A percentile compares a stretch with the other conserved stretches of the same genome.
phyloP scores from a whole-genome alignment of 1,140 invertebrate species.

The Gonatopus flavifemur region DNA sequence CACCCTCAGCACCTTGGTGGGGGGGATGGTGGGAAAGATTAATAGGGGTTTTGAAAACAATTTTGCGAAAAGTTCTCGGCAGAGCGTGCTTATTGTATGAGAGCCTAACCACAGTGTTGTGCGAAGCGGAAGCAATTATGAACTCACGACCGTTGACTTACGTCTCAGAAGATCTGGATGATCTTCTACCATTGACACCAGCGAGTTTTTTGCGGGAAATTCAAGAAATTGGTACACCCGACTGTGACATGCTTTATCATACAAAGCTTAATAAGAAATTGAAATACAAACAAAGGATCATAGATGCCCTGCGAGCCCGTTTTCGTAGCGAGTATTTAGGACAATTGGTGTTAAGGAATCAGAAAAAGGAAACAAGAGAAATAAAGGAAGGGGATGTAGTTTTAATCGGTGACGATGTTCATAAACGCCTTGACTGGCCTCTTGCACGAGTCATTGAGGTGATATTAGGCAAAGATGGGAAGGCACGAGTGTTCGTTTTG shows the following conservation, averaged over 20 bases:
- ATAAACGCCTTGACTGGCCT: constrained; percentile 1
- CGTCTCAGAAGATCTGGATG: neutral
- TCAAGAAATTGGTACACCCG: neutral
- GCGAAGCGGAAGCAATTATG: constrained; percentile 1
- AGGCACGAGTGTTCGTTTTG: neutral
- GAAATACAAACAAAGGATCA: constrained; percentile 3
- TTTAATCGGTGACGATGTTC: constrained; percentile 4
- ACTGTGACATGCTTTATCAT: neutral
- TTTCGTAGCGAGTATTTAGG: constrained; percentile 11
- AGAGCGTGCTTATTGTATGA: neutral
- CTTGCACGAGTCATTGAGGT: neutral
- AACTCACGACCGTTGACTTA: neutral
- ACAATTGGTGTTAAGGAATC: constrained; percentile 2
- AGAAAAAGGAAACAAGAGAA: neutral
- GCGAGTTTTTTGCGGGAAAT: neutral
- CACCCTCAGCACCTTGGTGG: constrained; percentile 4
- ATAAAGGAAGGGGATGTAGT: neutral
- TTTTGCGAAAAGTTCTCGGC: neutral
- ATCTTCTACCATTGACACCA: neutral
- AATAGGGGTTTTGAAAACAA: constrained; percentile 1
- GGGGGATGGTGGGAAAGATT: constrained; percentile 7
- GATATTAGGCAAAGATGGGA: neutral
- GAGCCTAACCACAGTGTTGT: neutral
- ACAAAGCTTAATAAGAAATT: neutral
- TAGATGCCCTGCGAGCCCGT: neutral